These are phyloP conservation scores for Pelagia noctiluca DNA, from an alignment of 30 jellyfish, hydroid and myxozoan genomes.

Conservation along the genomic window DNA sequence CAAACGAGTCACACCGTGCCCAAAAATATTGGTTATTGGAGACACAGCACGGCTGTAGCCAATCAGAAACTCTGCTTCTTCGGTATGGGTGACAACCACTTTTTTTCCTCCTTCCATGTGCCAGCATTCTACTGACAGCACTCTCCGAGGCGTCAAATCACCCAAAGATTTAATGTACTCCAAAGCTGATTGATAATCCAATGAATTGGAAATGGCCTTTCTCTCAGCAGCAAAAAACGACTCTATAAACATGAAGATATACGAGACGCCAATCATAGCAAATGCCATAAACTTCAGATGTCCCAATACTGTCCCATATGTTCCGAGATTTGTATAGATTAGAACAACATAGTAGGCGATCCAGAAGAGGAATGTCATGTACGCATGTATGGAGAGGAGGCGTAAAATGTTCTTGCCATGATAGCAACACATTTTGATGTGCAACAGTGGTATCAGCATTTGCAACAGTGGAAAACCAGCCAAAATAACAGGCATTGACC, in stretches of 20 bases:
- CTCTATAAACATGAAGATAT: slow-evolving; percentile 59
- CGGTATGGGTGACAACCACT: slow-evolving; percentile 60
- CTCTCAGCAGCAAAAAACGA: slow-evolving; percentile 51
- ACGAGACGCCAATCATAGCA: slow-evolving; percentile 32
- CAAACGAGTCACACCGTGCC: slow-evolving; percentile 64
- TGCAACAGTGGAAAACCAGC: slow-evolving; percentile 22
- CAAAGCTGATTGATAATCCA: slow-evolving; percentile 27
- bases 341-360: slow-evolving; percentile 22
- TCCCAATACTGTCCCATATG: slow-evolving; percentile 22
- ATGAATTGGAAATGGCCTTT: slow-evolving; percentile 28
- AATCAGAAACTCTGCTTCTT: slow-evolving; percentile 18
- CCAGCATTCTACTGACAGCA: slow-evolving; percentile 42
- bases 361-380: slow-evolving; percentile 51
- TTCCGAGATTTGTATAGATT: background rate
- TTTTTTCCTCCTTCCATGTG: slow-evolving; percentile 67
- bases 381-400: slow-evolving; percentile 45
- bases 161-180: slow-evolving; percentile 19
- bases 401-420: slow-evolving; percentile 37
- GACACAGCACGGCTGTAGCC: slow-evolving; percentile 43
- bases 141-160: background rate
- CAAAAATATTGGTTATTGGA: slow-evolving; percentile 24
- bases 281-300: slow-evolving; percentile 23
- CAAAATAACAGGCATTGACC: slow-evolving; percentile 40
- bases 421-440: slow-evolving; percentile 2
- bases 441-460: slow-evolving; percentile 28